A percentile compares a stretch with the other conserved stretches of the same genome.
Evolutionary conservation across 1,140 invertebrate genomes (phyloP).

Genomic region (Magallana ariakensis): DNA sequence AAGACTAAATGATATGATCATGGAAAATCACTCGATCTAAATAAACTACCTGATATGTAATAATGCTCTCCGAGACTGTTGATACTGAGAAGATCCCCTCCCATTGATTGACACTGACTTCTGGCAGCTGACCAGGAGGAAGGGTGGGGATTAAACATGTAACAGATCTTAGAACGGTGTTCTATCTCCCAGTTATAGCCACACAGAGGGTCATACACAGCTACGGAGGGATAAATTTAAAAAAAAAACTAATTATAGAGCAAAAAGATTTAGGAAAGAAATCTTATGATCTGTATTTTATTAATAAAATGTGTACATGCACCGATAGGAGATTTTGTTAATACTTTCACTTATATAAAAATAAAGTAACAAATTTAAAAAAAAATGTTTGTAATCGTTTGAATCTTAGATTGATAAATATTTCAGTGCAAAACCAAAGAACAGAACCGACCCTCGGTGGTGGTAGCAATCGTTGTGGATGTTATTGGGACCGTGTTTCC

Average conservation of each 20-base stretch:
- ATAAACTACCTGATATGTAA: constrained; percentile 45
- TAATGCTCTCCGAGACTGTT: constrained; percentile 46
- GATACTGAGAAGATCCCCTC: constrained; percentile 55
- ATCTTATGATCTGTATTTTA: too few relatives aligned
- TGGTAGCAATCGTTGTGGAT: not conserved
- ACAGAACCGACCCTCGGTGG: not conserved
- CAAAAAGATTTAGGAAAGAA: too few relatives aligned
- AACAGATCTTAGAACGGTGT: constrained; percentile 46
- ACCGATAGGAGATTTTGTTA: too few relatives aligned
- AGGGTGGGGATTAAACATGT: constrained; percentile 40
- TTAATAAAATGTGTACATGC: too few relatives aligned
- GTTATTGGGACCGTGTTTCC: not conserved
- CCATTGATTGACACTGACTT: constrained; percentile 39
- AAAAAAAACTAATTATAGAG: too few relatives aligned
- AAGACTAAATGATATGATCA: too few relatives aligned
- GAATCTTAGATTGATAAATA: too few relatives aligned
- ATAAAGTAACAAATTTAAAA: too few relatives aligned
- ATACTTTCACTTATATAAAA: too few relatives aligned
- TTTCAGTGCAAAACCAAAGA: too few relatives aligned
- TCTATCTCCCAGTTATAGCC: constrained; percentile 46
- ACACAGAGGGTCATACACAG: constrained; percentile 30
- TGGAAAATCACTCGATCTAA: too few relatives aligned
- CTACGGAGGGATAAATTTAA: not conserved
- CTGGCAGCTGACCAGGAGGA: constrained; percentile 48
- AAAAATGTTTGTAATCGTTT: too few relatives aligned